These are phyloP conservation scores for Drosophila seguyi DNA, from an alignment of 1,140 invertebrate genomes.

Conservation along the genomic window DNA sequence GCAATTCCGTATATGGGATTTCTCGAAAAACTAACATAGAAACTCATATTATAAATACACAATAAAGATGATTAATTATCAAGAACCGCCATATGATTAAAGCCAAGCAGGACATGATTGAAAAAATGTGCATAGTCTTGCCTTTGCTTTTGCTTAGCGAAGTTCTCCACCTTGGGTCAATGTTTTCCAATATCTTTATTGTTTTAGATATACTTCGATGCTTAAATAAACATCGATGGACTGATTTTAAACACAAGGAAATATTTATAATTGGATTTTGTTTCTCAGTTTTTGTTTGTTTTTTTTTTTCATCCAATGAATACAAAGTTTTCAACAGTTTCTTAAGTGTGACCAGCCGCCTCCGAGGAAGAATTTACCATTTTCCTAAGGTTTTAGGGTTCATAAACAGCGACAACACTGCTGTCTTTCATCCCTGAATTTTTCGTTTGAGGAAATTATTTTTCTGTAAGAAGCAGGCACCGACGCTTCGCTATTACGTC, in stretches of 20 bases:
- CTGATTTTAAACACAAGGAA: not conserved
- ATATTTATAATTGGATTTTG: not conserved
- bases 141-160: not conserved
- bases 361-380: not conserved
- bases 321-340: not conserved
- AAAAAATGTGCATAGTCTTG: too few relatives aligned
- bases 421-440: constrained; percentile 1
- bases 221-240: not conserved
- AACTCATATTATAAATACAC: too few relatives aligned
- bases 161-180: not conserved
- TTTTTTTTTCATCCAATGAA: not conserved
- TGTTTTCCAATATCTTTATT: too few relatives aligned
- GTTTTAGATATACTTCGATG: not conserved
- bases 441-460: constrained; percentile 9
- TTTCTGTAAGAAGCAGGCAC: not conserved
- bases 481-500: not conserved
- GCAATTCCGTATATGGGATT: too few relatives aligned
- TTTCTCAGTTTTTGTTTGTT: not conserved
- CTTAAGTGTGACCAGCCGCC: not conserved
- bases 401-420: not conserved
- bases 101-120: too few relatives aligned
- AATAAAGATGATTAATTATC: too few relatives aligned
- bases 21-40: too few relatives aligned
- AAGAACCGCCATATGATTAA: too few relatives aligned
- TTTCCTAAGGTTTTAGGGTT: not conserved